phyloP scores from a whole-genome alignment of 2,797 vertebrate species.

The Tapera naevia region DNA sequence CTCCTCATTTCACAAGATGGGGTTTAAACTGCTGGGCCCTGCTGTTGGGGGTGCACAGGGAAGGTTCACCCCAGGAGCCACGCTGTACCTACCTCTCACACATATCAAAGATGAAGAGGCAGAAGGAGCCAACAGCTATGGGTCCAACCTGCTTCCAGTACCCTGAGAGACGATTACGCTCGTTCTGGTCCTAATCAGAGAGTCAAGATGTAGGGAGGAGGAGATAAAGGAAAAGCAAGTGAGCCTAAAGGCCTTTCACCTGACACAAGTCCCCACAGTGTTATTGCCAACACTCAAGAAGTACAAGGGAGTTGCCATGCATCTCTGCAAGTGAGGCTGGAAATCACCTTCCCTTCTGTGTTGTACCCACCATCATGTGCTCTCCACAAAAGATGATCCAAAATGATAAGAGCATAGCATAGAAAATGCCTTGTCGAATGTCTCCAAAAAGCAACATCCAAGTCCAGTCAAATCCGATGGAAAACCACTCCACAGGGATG shows the following conservation, averaged over 20 bases:
- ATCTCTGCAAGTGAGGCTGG: background rate
- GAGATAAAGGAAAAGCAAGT: background rate
- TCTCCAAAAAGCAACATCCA: conserved; percentile 98
- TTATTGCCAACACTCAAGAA: background rate
- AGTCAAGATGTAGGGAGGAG: background rate
- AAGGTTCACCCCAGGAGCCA: background rate
- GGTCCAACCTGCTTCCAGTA: conserved; percentile 98
- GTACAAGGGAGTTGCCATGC: background rate
- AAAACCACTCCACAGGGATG: conserved; percentile 98
- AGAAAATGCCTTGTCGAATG: conserved; percentile 97
- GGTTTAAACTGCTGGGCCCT: background rate
- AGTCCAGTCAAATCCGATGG: conserved; percentile 95
- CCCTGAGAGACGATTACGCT: conserved; percentile 91
- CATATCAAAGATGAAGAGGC: conserved; percentile 98
- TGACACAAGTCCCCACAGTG: background rate
- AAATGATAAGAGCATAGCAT: conserved; percentile 95
- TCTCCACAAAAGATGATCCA: conserved; percentile 99
- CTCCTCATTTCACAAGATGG: accelerated
- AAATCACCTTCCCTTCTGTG: background rate
- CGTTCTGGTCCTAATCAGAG: conserved; percentile 87
- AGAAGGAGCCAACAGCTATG: conserved; percentile 95
- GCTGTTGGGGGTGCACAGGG: background rate
- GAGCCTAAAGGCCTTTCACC: background rate
- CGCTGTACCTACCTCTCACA: conserved; percentile 87
- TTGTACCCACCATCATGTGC: conserved; percentile 91